These are phyloP conservation scores for Odontamblyopus rebecca DNA, from an alignment of 2,797 vertebrate genomes.

Conservation along the genomic window DNA sequence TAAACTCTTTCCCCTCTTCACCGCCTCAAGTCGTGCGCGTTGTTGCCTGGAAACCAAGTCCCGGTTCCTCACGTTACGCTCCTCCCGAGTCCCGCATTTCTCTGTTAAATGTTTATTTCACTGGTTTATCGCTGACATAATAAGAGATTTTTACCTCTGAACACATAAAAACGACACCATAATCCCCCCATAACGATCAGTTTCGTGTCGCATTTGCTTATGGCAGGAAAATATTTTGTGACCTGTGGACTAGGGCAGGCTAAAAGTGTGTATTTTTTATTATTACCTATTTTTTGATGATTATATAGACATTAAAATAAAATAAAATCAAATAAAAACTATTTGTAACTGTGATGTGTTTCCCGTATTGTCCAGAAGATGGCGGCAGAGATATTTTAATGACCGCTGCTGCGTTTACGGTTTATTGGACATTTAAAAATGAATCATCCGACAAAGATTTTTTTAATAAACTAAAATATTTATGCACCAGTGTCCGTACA, in stretches of 20 bases:
- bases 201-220: no score
- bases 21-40: constrained; percentile 8
- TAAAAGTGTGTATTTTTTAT: no score
- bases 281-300: no score
- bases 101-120: background rate
- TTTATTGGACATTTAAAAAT: background rate
- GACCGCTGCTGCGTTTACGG: background rate
- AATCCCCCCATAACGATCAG: no score
- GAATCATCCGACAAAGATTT: background rate
- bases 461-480: no score
- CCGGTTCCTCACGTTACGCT: background rate
- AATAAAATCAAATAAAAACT: no score
- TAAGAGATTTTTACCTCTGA: no score
- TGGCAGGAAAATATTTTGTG: no score
- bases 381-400: background rate
- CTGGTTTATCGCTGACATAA: background rate
- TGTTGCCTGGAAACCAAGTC: constrained; percentile 59
- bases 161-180: no score
- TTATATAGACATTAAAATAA: no score
- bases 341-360: background rate
- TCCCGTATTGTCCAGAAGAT: background rate
- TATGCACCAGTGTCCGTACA: no score
- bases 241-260: no score
- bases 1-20: background rate
- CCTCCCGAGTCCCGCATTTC: background rate